Evolutionary conservation across 2,113 vertebrate species (phyloP).

Genomic region (Nothobranchius furzeri): DNA sequence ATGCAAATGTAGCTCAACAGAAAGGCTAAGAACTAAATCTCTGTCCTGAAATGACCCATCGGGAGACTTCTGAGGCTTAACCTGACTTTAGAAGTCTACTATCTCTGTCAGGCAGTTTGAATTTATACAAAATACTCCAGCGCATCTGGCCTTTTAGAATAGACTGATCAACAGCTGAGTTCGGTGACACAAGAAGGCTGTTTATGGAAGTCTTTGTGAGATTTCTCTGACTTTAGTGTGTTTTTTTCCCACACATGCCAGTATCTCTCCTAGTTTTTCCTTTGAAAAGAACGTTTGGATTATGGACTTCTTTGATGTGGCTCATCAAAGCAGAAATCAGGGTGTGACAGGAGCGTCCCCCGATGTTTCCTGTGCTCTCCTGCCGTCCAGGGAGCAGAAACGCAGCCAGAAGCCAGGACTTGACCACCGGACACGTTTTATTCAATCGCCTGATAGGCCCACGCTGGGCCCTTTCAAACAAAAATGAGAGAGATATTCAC

Average conservation of each 20-base stretch:
- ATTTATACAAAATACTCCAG: constrained; percentile 55
- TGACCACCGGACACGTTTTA: constrained; percentile 71
- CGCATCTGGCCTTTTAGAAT: constrained; percentile 45
- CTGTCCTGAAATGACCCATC: constrained; percentile 49
- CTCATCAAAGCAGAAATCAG: constrained; percentile 70
- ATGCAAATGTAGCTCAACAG: constrained; percentile 64
- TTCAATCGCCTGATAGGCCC: constrained; percentile 65
- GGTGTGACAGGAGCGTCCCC: constrained; percentile 68
- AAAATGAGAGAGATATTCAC: constrained; percentile 43
- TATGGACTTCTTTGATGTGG: constrained; percentile 71
- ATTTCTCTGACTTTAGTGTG: constrained; percentile 15
- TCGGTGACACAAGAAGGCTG: constrained; percentile 53
- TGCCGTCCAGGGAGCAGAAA: constrained; percentile 57
- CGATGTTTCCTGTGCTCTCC: constrained; percentile 67
- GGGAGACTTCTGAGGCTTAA: constrained; percentile 64
- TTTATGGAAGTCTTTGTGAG: constrained; percentile 44
- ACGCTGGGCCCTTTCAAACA: constrained; percentile 47
- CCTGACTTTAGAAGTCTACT: constrained; percentile 68
- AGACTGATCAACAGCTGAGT: constrained; percentile 59
- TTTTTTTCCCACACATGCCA: constrained; percentile 33
- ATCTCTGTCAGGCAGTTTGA: constrained; percentile 66
- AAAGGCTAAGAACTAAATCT: constrained; percentile 52
- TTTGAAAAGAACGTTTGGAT: constrained; percentile 74
- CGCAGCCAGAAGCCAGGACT: constrained; percentile 63
- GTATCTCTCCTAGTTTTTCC: constrained; percentile 72